These are phyloP conservation scores for Anorthoa munda DNA, from an alignment of 2,888 invertebrate species.

Conservation along the genomic window DNA sequence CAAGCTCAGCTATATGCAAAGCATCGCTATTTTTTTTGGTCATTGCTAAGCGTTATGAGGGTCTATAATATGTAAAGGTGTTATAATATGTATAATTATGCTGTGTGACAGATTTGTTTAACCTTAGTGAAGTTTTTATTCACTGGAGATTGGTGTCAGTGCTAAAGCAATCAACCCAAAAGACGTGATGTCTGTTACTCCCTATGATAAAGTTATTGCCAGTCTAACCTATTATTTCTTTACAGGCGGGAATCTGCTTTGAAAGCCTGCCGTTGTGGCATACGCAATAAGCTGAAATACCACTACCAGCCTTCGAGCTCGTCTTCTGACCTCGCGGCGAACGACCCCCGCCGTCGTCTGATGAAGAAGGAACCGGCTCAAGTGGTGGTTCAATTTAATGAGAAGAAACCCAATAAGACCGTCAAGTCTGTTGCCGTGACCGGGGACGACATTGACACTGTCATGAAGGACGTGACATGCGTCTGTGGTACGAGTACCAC, in stretches of 20 bases:
- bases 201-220: background rate
- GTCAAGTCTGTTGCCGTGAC: slow-evolving; percentile 65
- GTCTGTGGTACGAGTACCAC: slow-evolving; percentile 61
- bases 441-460: background rate
- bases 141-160: background rate
- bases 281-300: slow-evolving; percentile 74
- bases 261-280: slow-evolving; percentile 81
- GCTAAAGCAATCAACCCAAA: background rate
- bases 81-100: no score
- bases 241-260: slow-evolving; percentile 79
- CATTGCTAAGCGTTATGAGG: no score
- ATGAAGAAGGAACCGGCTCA: slow-evolving; percentile 72
- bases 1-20: no score
- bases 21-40: no score
- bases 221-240: slow-evolving; percentile 35
- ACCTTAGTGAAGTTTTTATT: background rate
- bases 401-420: slow-evolving; percentile 61
- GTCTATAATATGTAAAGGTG: no score
- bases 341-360: slow-evolving; percentile 25
- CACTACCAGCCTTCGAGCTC: slow-evolving; percentile 81
- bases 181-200: background rate
- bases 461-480: slow-evolving; percentile 54
- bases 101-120: background rate
- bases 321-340: slow-evolving; percentile 77
- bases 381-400: slow-evolving; percentile 72